A percentile compares a stretch with the other conserved stretches of the same genome.
phyloP scores from a whole-genome alignment of 2,113 vertebrate species.

The Ariopsis seemanni region DNA sequence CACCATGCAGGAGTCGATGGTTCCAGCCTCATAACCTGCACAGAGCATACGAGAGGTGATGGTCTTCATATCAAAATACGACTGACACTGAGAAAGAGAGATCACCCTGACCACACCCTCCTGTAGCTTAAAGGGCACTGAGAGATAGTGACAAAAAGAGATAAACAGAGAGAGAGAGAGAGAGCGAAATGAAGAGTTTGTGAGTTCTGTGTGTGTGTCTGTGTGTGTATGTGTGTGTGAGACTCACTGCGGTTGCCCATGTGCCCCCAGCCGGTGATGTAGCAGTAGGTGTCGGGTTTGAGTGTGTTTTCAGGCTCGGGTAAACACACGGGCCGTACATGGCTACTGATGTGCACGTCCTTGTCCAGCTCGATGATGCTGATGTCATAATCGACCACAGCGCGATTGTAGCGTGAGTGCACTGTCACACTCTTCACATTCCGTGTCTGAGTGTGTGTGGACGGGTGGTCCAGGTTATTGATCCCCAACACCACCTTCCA shows the following conservation, averaged over 20 bases:
- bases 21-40: conserved; percentile 90
- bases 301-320: conserved; percentile 73
- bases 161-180: conserved; percentile 30
- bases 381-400: conserved; percentile 94
- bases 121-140: conserved; percentile 97
- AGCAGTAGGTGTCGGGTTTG: conserved; percentile 87
- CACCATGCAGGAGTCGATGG: conserved; percentile 78
- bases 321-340: conserved; percentile 87
- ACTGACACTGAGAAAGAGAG: conserved; percentile 86
- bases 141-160: conserved; percentile 19
- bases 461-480: conserved; percentile 89
- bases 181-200: conserved; percentile 20
- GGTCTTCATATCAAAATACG: conserved; percentile 93
- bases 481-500: conserved; percentile 94
- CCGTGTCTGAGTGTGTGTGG: conserved; percentile 80
- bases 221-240: not conserved
- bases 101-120: conserved; percentile 95
- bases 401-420: conserved; percentile 90
- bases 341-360: conserved; percentile 76
- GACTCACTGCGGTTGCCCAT: conserved; percentile 92
- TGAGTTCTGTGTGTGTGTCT: conserved; percentile 13
- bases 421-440: conserved; percentile 83
- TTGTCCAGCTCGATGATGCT: conserved; percentile 85
- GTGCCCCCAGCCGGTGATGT: conserved; percentile 97
- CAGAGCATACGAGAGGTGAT: conserved; percentile 94